Evolutionary conservation across 2,888 invertebrate species (phyloP).

Genomic region (Limnephilus auricula): DNA sequence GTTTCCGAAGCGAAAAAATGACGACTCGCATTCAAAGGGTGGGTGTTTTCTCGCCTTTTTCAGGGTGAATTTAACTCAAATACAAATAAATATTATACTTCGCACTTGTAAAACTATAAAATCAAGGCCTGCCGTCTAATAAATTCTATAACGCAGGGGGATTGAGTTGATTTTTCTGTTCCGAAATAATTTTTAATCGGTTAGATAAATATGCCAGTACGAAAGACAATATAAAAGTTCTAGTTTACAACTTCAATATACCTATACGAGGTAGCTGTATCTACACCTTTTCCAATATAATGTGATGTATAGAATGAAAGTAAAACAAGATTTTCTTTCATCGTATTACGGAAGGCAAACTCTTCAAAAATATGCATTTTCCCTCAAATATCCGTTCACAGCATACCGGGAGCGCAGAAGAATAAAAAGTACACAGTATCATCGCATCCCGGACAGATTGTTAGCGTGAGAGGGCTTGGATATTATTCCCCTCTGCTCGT

Average conservation of each 20-base stretch:
- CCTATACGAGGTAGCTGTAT: neutral
- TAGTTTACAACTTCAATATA: too few species aligned
- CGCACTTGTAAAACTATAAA: neutral
- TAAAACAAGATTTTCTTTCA: neutral
- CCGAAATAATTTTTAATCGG: too few species aligned
- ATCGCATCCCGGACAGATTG: slow-evolving; percentile 53
- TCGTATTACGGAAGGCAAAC: neutral
- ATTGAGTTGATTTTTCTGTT: neutral
- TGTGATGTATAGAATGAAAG: neutral
- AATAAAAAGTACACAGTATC: slow-evolving; percentile 39
- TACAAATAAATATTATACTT: neutral
- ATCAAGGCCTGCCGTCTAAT: neutral
- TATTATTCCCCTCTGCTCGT: slow-evolving; percentile 52
- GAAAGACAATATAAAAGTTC: too few species aligned
- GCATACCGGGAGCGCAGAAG: neutral
- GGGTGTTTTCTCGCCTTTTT: neutral
- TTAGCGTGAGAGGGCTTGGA: slow-evolving; percentile 52
- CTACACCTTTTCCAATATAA: neutral
- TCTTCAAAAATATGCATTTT: slow-evolving; percentile 4
- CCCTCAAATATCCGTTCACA: neutral
- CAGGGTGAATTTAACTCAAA: neutral
- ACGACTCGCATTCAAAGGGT: slow-evolving; percentile 39
- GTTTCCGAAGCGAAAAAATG: slow-evolving; percentile 58
- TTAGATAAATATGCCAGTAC: too few species aligned
- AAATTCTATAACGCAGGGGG: neutral